These are phyloP conservation scores for Onychomys leucogaster DNA, from an alignment of 2,797 vertebrate genomes.

Conservation along the genomic window DNA sequence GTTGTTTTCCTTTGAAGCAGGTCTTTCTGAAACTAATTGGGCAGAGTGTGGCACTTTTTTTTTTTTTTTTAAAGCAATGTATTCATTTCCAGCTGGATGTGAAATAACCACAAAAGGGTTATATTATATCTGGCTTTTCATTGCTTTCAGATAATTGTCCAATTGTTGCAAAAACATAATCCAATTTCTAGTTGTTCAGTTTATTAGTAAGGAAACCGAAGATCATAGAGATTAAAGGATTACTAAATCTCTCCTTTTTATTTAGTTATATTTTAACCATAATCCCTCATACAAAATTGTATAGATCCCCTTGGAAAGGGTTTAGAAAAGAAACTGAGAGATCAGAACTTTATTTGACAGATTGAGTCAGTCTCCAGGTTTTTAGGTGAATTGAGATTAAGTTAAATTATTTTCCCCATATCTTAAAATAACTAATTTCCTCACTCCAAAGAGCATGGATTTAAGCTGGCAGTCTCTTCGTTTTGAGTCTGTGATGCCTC, in stretches of 20 bases:
- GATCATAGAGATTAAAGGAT: conserved; percentile 55
- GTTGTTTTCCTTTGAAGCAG: neutral
- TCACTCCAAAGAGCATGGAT: conserved; percentile 54
- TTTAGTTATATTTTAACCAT: conserved; percentile 53
- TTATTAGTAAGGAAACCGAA: conserved; percentile 62
- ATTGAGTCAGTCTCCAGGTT: conserved; percentile 58
- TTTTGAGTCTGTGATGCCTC: conserved; percentile 67
- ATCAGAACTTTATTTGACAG: conserved; percentile 54
- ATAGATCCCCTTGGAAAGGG: conserved; percentile 19
- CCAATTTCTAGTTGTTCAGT: neutral
- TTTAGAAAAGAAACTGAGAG: conserved; percentile 59
- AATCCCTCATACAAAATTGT: conserved; percentile 37
- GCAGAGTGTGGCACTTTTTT: neutral
- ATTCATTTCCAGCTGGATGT: conserved; percentile 11
- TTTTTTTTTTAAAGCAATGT: neutral
- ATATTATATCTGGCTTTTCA: conserved; percentile 14
- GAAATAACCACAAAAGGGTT: conserved; percentile 27
- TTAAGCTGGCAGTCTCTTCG: conserved; percentile 56
- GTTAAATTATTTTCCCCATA: conserved; percentile 56
- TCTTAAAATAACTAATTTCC: conserved; percentile 70
- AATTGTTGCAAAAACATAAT: conserved; percentile 31
- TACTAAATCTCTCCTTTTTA: conserved; percentile 51
- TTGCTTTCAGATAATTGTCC: conserved; percentile 38
- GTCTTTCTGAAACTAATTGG: conserved; percentile 8
- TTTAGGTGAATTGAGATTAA: conserved; percentile 65